Conservation (phyloP, 2,113 vertebrate genomes). For the Ailurus styani region DNA sequence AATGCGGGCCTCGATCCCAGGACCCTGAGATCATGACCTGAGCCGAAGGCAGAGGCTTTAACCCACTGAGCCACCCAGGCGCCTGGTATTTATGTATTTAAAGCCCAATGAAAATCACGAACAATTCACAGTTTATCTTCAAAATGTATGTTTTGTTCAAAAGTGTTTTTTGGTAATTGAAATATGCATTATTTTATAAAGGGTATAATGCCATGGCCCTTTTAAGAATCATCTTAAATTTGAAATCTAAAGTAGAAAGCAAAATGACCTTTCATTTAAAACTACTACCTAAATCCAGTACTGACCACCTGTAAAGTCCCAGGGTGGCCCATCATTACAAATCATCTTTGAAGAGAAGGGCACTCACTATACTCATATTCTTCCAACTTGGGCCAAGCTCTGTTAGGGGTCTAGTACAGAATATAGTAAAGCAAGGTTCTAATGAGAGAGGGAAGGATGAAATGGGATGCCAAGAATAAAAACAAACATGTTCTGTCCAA, state of each 20-base stretch:
- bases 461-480: not conserved
- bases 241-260: not conserved
- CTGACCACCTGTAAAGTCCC: not conserved
- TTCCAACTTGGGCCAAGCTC: not conserved
- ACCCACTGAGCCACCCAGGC: too few relatives aligned
- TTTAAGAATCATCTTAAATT: not conserved
- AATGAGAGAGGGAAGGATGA: not conserved
- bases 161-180: not conserved
- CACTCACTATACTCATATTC: not conserved
- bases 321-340: not conserved
- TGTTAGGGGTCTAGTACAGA: not conserved
- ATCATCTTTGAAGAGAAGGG: not conserved
- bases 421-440: not conserved
- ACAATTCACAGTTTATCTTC: not conserved
- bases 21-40: too few relatives aligned
- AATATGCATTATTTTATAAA: not conserved
- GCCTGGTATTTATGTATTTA: not conserved
- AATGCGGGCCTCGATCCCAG: too few relatives aligned
- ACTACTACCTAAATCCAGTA: not conserved
- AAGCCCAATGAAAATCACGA: not conserved
- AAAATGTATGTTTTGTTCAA: not conserved
- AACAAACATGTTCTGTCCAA: not conserved
- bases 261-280: slow-evolving; percentile 8
- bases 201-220: not conserved
- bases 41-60: too few relatives aligned